Evolutionary conservation across 2,888 invertebrate species (phyloP), one percentile per base, ranked within the genome.

Genomic region (Calliopum simillimum): DNA sequence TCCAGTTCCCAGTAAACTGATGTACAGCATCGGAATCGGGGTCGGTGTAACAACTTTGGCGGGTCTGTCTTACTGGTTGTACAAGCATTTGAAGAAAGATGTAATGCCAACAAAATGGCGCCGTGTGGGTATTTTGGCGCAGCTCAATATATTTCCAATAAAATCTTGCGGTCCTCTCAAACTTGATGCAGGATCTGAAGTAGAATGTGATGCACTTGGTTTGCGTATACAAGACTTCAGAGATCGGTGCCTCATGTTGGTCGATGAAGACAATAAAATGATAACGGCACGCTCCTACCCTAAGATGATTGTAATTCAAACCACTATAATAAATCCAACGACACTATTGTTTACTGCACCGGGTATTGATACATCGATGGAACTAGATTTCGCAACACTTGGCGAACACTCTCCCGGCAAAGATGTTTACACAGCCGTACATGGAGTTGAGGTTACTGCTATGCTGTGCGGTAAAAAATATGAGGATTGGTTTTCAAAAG

Each of bases 401-500:
- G 79, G 79, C 0, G 78, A 80, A 4, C 76, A 79, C 13, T 73
- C 77, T 0, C 74, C 77, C 0, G 76, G 75, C 1, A 74, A 74
- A 46, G 78, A 81, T 72, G 73, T 84, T 74, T 86, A 82, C 4
- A 89, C 90, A 0, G 79, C 85, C 0, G 88, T 92, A 1, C 91
- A 91, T 90, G 88, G 88, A 14, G 86, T 86, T 1, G 79, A 86
- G 0, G 88, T 93, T 1, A 86, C 88, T 0, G 92, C 91, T 0
- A 87, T 90, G 76, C 91, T 94, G 79, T 95, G 94, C 80, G 95
- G 95, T 0, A 89, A 89, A 70, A 90, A 90, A 73, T 90, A 89
- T 13, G 90, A 92, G 19, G 88, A 89, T 67, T 95, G 95, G 95
- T 87, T 95, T 78, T 90, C 92, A 0, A 88, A 87, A 58, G 81